phyloP scores from a whole-genome alignment of 2,888 invertebrate species.

The Brachypterus glaber region DNA sequence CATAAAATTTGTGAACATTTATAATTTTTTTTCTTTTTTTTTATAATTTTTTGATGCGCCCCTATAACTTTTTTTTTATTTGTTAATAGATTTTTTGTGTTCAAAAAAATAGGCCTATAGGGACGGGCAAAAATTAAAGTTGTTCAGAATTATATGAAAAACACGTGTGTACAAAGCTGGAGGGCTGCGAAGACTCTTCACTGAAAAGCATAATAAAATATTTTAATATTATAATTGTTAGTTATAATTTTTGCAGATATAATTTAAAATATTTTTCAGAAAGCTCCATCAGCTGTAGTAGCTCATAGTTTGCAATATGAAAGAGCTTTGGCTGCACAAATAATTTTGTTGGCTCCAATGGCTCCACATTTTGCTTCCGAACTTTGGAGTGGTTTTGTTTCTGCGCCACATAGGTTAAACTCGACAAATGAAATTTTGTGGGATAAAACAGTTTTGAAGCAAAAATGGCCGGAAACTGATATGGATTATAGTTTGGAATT shows the following conservation, averaged over 20 bases:
- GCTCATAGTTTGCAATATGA: conserved; percentile 65
- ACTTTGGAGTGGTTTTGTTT: conserved; percentile 72
- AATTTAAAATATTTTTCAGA: conserved; percentile 35
- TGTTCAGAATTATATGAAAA: no score
- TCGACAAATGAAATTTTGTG: conserved; percentile 49
- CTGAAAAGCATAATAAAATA: no score
- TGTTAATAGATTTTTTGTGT: no score
- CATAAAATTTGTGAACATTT: no score
- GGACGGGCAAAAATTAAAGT: no score
- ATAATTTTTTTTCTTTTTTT: no score
- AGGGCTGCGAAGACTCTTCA: no score
- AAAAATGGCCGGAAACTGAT: conserved; percentile 72
- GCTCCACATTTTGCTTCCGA: conserved; percentile 89
- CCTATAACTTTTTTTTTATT: no score
- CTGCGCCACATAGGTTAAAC: conserved; percentile 52
- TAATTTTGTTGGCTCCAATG: conserved; percentile 80
- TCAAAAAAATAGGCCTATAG: no score
- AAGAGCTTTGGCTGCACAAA: conserved; percentile 63
- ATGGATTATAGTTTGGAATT: conserved; percentile 56
- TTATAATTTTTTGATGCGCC: no score
- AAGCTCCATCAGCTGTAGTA: conserved; percentile 50
- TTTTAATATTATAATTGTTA: no score
- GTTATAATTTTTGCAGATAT: conserved; percentile 1
- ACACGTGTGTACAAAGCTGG: no score
- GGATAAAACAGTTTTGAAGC: conserved; percentile 61